A percentile compares a stretch with the other conserved stretches of the same genome.
phyloP scores from a whole-genome alignment of 1,140 invertebrate genomes.

The Heliconius hewitsoni region DNA sequence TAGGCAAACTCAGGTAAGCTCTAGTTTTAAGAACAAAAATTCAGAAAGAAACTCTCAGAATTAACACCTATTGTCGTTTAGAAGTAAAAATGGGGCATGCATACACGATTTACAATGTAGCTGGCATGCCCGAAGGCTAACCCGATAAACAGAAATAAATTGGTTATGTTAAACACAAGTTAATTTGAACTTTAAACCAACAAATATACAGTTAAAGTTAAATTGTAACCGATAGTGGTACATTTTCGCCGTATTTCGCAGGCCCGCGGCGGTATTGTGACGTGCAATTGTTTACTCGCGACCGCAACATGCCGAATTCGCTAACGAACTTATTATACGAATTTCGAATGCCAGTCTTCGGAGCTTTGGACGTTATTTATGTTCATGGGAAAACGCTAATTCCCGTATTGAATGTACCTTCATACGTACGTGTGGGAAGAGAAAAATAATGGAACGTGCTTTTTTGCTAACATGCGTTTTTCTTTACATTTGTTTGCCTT shows the following conservation, averaged over 20 bases:
- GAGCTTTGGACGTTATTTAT: conserved; percentile 47
- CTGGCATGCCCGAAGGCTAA: conserved; percentile 47
- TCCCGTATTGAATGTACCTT: not conserved
- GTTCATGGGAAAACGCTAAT: conserved; percentile 38
- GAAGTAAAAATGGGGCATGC: conserved; percentile 45
- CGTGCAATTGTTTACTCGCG: conserved; percentile 64
- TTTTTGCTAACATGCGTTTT: not conserved
- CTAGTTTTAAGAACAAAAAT: not conserved
- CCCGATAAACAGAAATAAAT: conserved; percentile 56
- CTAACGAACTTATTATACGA: conserved; percentile 73
- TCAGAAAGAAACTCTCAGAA: conserved; percentile 17
- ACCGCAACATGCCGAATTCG: conserved; percentile 59
- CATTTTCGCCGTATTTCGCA: conserved; percentile 50
- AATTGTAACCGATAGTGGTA: conserved; percentile 19
- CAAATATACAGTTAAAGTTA: conserved; percentile 41
- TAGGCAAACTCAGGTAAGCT: not conserved
- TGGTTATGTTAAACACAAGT: conserved; percentile 32
- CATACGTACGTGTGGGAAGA: no score
- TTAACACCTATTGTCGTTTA: conserved; percentile 37
- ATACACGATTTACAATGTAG: conserved; percentile 51
- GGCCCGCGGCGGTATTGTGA: conserved; percentile 58
- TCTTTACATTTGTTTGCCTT: not conserved
- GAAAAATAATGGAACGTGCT: not conserved
- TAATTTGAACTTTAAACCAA: conserved; percentile 37
- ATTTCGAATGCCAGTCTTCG: conserved; percentile 54